These are phyloP conservation scores for Buceros bicornis DNA, from an alignment of 2,797 vertebrate genomes.

Conservation along the genomic window DNA sequence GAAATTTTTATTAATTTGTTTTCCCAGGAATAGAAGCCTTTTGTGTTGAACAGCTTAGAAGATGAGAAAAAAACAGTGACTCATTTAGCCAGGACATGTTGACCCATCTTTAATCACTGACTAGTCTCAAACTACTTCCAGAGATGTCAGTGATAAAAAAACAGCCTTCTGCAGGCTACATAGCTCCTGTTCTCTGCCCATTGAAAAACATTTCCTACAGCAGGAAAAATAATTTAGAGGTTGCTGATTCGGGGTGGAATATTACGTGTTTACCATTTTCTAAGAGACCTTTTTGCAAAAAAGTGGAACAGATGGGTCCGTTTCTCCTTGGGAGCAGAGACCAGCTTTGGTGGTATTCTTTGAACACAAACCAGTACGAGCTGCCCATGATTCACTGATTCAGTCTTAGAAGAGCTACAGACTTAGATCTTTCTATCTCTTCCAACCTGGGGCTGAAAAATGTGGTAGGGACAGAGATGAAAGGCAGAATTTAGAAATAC, in stretches of 20 bases:
- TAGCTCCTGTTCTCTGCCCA: neutral
- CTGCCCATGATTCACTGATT: neutral
- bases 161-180: neutral
- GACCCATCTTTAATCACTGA: slow-evolving; percentile 25
- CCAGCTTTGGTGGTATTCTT: neutral
- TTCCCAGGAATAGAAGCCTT: neutral
- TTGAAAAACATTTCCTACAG: slow-evolving; percentile 9
- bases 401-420: neutral
- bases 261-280: neutral
- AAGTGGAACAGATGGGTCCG: neutral
- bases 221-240: slow-evolving; percentile 15
- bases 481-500: slow-evolving; percentile 41
- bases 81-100: neutral
- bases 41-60: slow-evolving; percentile 33
- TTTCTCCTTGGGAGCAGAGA: neutral
- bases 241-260: neutral
- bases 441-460: neutral
- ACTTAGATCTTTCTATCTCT: neutral
- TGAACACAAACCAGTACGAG: neutral
- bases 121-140: neutral
- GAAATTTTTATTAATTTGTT: slow-evolving; percentile 34
- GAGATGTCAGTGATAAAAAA: slow-evolving; percentile 19
- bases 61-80: neutral
- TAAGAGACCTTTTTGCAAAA: neutral
- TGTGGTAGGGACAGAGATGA: neutral